These are phyloP conservation scores for Panopea generosa DNA, from an alignment of 2,888 invertebrate species.

Conservation along the genomic window DNA sequence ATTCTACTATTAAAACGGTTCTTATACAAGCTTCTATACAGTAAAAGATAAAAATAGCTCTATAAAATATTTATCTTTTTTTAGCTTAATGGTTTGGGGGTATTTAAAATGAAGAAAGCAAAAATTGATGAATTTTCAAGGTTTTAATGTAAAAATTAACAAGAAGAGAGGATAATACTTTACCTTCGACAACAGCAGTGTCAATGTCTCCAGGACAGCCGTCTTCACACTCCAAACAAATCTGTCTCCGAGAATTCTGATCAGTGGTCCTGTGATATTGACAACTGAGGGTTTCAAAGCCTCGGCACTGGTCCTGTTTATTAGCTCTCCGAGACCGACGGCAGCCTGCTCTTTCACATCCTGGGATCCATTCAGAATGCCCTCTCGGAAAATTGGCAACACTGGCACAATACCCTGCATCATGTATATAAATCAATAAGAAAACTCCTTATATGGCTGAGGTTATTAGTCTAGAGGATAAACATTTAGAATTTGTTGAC, in stretches of 20 bases:
- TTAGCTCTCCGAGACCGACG: slow-evolving; percentile 94
- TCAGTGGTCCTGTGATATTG: slow-evolving; percentile 98
- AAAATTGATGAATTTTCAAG: too few relatives aligned
- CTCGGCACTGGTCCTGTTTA: slow-evolving; percentile 92
- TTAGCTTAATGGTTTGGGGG: too few relatives aligned
- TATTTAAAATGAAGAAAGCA: too few relatives aligned
- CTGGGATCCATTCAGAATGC: slow-evolving; percentile 96
- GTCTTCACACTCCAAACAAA: slow-evolving; percentile 98
- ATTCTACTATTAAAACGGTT: too few relatives aligned
- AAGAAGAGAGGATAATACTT: too few relatives aligned
- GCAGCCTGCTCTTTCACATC: slow-evolving; percentile 98
- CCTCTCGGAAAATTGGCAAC: slow-evolving; percentile 97
- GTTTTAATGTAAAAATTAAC: too few relatives aligned
- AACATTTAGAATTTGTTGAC: too few relatives aligned
- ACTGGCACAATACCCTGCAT: slow-evolving; percentile 94
- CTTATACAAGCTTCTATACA: too few relatives aligned
- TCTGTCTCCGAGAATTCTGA: slow-evolving; percentile 97
- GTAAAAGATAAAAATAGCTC: too few relatives aligned
- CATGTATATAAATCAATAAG: slow-evolving; percentile 75
- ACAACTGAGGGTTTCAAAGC: slow-evolving; percentile 98
- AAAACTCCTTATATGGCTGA: too few relatives aligned
- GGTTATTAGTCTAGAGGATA: too few relatives aligned
- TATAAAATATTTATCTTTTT: too few relatives aligned
- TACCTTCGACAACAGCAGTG: slow-evolving; percentile 95
- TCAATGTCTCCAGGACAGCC: slow-evolving; percentile 97